phyloP scores from a whole-genome alignment of 1,140 invertebrate genomes.

The Akabosia matsudoensis region DNA sequence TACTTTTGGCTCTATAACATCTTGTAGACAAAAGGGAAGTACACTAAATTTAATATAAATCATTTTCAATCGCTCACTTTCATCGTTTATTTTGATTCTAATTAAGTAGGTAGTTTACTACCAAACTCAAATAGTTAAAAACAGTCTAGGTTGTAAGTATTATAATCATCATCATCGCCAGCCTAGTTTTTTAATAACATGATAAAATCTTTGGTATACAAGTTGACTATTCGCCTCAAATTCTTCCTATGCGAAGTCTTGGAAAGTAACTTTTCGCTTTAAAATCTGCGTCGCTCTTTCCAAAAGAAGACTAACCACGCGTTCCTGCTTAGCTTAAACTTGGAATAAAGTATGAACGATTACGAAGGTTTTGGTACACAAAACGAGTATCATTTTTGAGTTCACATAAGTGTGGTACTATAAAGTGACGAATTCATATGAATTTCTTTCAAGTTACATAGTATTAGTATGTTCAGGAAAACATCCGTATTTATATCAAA shows the following conservation, averaged over 20 bases:
- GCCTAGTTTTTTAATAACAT: not conserved
- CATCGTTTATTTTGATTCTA: not conserved
- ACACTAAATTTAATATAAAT: too few species aligned
- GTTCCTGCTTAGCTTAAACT: not conserved
- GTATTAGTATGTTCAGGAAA: not conserved
- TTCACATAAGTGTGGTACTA: not conserved
- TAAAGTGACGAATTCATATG: not conserved
- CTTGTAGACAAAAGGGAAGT: too few species aligned
- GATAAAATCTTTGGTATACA: not conserved
- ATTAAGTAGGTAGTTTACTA: not conserved
- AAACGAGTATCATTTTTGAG: constrained; percentile 17
- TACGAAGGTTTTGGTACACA: not conserved
- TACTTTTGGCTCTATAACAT: too few species aligned
- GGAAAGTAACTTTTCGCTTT: not conserved
- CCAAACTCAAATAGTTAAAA: not conserved
- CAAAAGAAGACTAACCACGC: not conserved
- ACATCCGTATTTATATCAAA: not conserved
- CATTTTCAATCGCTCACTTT: too few species aligned
- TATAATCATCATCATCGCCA: not conserved
- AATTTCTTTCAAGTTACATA: not conserved
- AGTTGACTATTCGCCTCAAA: not conserved
- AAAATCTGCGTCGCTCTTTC: not conserved
- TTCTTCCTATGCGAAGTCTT: not conserved
- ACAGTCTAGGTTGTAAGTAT: not conserved
- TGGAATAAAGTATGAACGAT: not conserved